These are phyloP conservation scores for human (Homo sapiens) DNA, from an alignment of 2,113 vertebrate species.

Conservation along the genomic window GRCh38 chr4:112124501-112125000, in stretches of 20 bases:
- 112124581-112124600: neutral
- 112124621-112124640: constrained; percentile 2
- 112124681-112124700: neutral
- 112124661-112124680: neutral
- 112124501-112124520: neutral
- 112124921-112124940: neutral
- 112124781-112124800: neutral
- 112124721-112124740: neutral
- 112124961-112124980: neutral
- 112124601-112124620: neutral
- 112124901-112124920: neutral
- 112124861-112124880: neutral
- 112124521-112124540: neutral
- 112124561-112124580: neutral
- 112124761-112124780: neutral
- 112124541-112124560: neutral
- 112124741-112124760: neutral
- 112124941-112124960: neutral
- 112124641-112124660: neutral
- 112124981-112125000: neutral
- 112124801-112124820: neutral
- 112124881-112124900: neutral
- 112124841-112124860: neutral
- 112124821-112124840: neutral
- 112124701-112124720: neutral